Base-by-base conservation (phyloP, 2,113 vertebrate species). In the Arizona elegans region DNA sequence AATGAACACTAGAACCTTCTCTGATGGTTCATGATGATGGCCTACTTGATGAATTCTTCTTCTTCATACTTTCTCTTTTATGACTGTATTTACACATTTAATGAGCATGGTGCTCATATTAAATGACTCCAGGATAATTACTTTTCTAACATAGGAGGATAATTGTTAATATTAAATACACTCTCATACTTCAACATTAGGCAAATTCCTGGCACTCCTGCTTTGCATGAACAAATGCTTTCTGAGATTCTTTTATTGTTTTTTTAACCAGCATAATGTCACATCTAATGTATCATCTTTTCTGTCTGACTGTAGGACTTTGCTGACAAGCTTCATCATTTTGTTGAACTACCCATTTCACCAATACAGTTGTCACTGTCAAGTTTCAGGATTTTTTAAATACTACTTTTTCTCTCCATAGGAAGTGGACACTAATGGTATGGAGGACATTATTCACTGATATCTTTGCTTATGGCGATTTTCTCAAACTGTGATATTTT, bases 261-360 rank as follows among this genome's bases (percentile, higher is more conserved):
- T 93, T 90, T 75, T 93, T 93, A 90, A 90, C 52, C 90, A 90
- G 88, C 92, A 93, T 86, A 90, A 93, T 90, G 92, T 56, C 88
- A 86, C 75, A 86, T 86, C 75, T 93, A 93, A 86, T 93, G 13
- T 43, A 53, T 90, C 43, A 90, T 92, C 26, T 92, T 90, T 88
- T 90, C 86, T 93, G 55, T 90, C 59, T 93, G 75, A 87, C 55
- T 86, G 54, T 59, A 38, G 92, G 88, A 75, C 43, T 47, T 90
- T 90, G 86, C 88, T 93, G 92, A 93, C 88, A 93, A 92, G 75
- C 29, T 75, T 62, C 88, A 90, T 93, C 88, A 86, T 93, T 90
- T 93, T 86, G n/a, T 86, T 86, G 92, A 90, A 62, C 75, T 62
- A 90, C 88, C 52, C 33, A 92, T 92, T 88, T 92, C 55, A 93